Evolutionary conservation across 37 sponge, comb jelly and placozoan species (phyloP), one percentile per base, ranked within the genome.

Genomic region (Haliclona indistincta): DNA sequence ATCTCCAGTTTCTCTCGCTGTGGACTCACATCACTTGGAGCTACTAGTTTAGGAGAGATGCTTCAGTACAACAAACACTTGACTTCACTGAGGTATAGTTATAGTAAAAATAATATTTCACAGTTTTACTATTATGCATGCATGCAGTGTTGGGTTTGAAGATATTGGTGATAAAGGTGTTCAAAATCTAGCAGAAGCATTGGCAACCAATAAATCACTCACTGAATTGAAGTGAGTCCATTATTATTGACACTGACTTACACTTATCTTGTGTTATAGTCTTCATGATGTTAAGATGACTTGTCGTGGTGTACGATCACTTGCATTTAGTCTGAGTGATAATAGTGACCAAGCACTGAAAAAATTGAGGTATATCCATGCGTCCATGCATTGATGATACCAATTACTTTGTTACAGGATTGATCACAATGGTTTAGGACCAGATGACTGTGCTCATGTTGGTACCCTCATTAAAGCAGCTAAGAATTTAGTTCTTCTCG

Each of bases 101-200:
- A 8, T 60, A 23, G 32, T 43, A 26, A 19, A 43, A 10, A 10
- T 54, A 8, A 6, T 35, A 8, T 33, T n/a, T 28, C 17, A 34
- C 11, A 1, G 54, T 51, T 10, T 68, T 40, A 3, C 26, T 55
- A 28, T 5, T 5, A 23, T 7, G 23, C 2, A 3, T 7, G 26
- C 4, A 5, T 2, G 25, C 38, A 77, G 77, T 33, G 13, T 77
- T 26, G 67, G 66, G n/a, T 77, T 77, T 77, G 77, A 77, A 19
- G 19, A 23, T 0, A 11, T 77, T 49, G 77, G 77, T 49, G 66
- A 66, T 38, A 32, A 51, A n/a, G 77, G 77, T 6, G 77, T 65
- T 8, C 20, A 17, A 1, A 2, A 22, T 32, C 6, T 77, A 15
- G 66, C 77, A 26, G 4, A 23, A 34, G 77, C 63, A 3, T 41